Conservation (phyloP, 1,140 invertebrate species). For the Drosophila auraria region DNA sequence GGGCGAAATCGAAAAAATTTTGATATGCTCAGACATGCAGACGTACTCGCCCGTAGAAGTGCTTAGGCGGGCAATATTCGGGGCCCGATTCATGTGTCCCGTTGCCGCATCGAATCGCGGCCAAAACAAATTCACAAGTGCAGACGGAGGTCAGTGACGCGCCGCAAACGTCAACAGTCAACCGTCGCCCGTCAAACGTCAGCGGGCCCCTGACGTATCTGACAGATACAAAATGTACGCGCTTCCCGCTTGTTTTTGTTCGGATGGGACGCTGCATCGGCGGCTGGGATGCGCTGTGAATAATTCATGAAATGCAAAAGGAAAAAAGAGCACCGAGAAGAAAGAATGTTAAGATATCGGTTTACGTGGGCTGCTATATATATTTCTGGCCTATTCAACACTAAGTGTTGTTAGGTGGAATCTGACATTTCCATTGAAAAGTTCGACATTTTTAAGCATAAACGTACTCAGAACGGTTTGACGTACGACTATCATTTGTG, state of each 20-base stretch:
- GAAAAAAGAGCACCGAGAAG: not conserved
- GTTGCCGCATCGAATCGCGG: constrained; percentile 36
- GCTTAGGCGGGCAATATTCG: constrained; percentile 37
- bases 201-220: constrained; percentile 55
- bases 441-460: no score
- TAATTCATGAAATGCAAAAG: constrained; percentile 63
- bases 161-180: constrained; percentile 43
- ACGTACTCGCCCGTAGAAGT: constrained; percentile 30
- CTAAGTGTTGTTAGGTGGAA: no score
- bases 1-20: constrained; percentile 30
- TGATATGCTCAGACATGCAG: constrained; percentile 40
- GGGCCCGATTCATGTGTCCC: constrained; percentile 67
- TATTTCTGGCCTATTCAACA: no score
- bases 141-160: constrained; percentile 63
- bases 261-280: constrained; percentile 35
- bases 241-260: constrained; percentile 15
- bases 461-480: no score
- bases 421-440: no score
- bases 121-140: constrained; percentile 68
- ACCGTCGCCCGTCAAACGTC: constrained; percentile 23
- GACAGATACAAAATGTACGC: constrained; percentile 58
- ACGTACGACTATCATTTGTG: no score
- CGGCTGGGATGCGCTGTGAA: constrained; percentile 49
- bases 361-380: no score
- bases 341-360: constrained; percentile 21